phyloP scores from a whole-genome alignment of 1,140 invertebrate species.

The Lordiphosa collinella region DNA sequence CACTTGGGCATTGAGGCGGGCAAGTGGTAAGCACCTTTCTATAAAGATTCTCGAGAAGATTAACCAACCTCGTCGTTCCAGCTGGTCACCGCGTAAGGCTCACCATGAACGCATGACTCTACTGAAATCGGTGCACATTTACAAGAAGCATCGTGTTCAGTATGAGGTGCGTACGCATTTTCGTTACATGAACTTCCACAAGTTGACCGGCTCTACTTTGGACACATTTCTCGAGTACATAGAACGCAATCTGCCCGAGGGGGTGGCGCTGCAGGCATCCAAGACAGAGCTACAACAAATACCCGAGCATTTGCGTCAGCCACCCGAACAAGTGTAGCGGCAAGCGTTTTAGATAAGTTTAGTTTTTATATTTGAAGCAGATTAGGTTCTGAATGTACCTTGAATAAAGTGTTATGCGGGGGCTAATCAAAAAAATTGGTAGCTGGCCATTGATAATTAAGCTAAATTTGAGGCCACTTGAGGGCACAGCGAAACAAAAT shows the following conservation, averaged over 20 bases:
- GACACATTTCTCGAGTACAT: conserved; percentile 98
- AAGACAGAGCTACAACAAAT: conserved; percentile 85
- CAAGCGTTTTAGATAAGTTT: conserved; percentile 11
- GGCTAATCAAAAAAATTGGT: too few relatives aligned
- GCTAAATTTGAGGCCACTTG: too few relatives aligned
- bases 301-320: conserved; percentile 81
- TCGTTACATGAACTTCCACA: conserved; percentile 89
- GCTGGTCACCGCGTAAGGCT: conserved; percentile 86
- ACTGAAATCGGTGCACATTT: conserved; percentile 92
- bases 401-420: too few relatives aligned
- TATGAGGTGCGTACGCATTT: conserved; percentile 98
- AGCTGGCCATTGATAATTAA: too few relatives aligned
- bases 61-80: conserved; percentile 78
- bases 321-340: conserved; percentile 59
- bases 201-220: conserved; percentile 95
- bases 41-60: neutral
- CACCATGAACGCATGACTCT: conserved; percentile 88
- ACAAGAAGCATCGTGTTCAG: conserved; percentile 97
- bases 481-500: conserved; percentile 32
- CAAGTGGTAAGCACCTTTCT: conserved; percentile 83
- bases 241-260: conserved; percentile 97
- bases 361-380: conserved; percentile 11
- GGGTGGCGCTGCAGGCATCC: conserved; percentile 96
- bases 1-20: conserved; percentile 89
- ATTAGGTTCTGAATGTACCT: too few relatives aligned